Conservation (phyloP, 2,797 vertebrate genomes). For the Allobates femoralis region DNA sequence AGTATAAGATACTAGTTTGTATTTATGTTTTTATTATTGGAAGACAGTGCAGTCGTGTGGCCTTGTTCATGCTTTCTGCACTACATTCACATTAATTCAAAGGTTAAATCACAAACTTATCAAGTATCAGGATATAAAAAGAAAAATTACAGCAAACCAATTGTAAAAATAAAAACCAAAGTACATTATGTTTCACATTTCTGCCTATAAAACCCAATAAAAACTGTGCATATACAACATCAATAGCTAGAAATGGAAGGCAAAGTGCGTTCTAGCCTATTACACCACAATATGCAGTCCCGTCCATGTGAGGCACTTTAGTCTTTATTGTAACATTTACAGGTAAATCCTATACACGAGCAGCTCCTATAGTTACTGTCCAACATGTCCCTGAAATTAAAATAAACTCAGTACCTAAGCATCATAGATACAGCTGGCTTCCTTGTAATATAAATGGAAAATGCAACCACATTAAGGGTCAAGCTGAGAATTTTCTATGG, state of each 20-base stretch:
- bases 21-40: too few species aligned
- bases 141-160: background rate
- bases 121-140: background rate
- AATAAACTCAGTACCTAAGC: conserved; percentile 20
- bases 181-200: background rate
- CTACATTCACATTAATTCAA: background rate
- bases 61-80: background rate
- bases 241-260: background rate
- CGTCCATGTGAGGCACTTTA: background rate
- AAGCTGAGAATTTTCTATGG: conserved; percentile 41
- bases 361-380: background rate
- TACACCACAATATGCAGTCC: background rate
- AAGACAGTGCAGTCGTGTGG: too few species aligned
- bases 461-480: conserved; percentile 27
- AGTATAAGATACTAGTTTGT: too few species aligned
- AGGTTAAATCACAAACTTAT: too few species aligned
- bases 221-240: background rate
- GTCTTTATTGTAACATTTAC: background rate
- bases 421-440: conserved; percentile 12
- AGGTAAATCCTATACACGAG: background rate
- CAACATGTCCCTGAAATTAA: background rate
- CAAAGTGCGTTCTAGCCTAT: too few species aligned
- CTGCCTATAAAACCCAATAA: background rate
- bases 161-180: background rate
- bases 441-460: conserved; percentile 24